Percentiles rank a stretch among this genome's conserved stretches.
These are phyloP conservation scores for Thymallus thymallus DNA, from an alignment of 2,113 vertebrate genomes.

Conservation along the genomic window DNA sequence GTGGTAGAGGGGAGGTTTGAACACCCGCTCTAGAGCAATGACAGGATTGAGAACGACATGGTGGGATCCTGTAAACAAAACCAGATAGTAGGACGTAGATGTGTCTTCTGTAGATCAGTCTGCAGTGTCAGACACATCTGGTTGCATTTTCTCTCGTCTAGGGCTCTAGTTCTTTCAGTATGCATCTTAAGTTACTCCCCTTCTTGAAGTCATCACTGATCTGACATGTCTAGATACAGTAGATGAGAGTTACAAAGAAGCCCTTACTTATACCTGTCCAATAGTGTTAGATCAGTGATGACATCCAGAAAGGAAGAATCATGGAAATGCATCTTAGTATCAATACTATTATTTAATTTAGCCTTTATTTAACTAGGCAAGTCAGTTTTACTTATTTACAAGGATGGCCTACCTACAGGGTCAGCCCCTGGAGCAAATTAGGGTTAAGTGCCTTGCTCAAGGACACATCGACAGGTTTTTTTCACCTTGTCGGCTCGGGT, in stretches of 20 bases:
- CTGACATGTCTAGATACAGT: neutral
- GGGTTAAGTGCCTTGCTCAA: too few species aligned
- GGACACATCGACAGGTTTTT: too few species aligned
- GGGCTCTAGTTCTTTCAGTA: neutral
- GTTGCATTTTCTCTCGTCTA: conserved; percentile 13
- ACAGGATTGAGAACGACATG: conserved; percentile 44
- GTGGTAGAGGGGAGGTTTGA: conserved; percentile 1
- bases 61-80: conserved; percentile 42
- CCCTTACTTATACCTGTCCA: neutral
- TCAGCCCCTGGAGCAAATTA: too few species aligned
- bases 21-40: conserved; percentile 16
- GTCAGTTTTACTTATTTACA: too few species aligned
- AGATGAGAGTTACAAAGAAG: neutral
- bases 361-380: too few species aligned
- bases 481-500: too few species aligned
- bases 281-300: neutral
- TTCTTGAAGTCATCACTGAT: neutral
- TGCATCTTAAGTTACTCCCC: neutral
- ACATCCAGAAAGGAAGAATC: neutral
- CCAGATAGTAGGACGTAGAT: conserved; percentile 15
- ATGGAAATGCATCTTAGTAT: neutral
- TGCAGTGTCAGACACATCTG: conserved; percentile 7
- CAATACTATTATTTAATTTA: too few species aligned
- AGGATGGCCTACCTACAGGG: too few species aligned
- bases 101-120: conserved; percentile 5